phyloP scores from a whole-genome alignment of 1,140 invertebrate species.

The Scylla paramamosain region DNA sequence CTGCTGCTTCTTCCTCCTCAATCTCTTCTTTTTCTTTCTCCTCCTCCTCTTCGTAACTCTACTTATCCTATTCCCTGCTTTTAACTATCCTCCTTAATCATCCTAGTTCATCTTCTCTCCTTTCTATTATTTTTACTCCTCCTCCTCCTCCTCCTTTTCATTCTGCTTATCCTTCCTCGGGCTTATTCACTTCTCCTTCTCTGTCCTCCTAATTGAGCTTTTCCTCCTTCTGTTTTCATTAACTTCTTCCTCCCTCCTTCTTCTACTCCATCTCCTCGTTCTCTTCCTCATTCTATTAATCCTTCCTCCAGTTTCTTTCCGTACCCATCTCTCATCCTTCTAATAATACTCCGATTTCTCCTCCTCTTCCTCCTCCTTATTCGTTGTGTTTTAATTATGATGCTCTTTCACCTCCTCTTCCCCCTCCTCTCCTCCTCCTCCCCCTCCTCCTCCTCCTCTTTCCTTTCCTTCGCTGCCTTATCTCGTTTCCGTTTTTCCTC shows the following conservation, averaged over 20 bases:
- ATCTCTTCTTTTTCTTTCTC: no score
- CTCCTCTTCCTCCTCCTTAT: background rate
- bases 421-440: no score
- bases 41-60: no score
- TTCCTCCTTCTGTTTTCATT: background rate
- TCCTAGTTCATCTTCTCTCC: background rate
- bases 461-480: no score
- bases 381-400: background rate
- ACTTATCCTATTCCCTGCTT: no score
- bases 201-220: background rate
- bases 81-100: background rate
- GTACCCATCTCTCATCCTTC: background rate
- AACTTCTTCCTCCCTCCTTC: background rate
- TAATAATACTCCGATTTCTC: no score
- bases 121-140: background rate
- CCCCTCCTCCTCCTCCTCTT: no score
- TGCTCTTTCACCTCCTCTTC: no score
- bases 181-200: background rate
- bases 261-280: background rate
- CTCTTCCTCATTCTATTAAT: background rate
- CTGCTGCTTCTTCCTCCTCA: no score
- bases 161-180: background rate
- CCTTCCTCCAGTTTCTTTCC: no score
- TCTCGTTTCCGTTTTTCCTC: no score
- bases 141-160: conserved; percentile 3